Evolutionary conservation across 2,888 invertebrate species (phyloP).

Genomic region (Drosophila subsilvestris): DNA sequence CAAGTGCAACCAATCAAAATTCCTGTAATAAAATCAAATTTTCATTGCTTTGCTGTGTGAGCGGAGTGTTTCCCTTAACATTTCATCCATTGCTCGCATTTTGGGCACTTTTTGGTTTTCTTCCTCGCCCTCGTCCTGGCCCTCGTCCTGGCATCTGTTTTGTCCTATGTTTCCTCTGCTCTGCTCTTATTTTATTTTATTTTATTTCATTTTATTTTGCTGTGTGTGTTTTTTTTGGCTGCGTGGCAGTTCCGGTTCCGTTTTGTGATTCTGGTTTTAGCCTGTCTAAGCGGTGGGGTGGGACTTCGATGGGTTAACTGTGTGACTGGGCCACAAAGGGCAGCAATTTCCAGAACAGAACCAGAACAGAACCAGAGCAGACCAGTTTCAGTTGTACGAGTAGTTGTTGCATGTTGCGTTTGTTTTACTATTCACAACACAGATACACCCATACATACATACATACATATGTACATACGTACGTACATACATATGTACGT

Average conservation of each 20-base stretch:
- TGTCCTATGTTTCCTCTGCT: not conserved
- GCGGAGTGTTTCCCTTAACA: constrained; percentile 53
- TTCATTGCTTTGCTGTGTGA: constrained; percentile 70
- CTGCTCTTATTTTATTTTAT: not conserved
- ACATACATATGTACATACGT: not conserved
- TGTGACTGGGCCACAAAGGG: constrained; percentile 64
- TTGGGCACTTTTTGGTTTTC: constrained; percentile 41
- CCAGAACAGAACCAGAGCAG: no score
- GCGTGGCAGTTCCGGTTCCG: constrained; percentile 28
- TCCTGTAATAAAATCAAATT: constrained; percentile 77
- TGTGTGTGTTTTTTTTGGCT: not conserved
- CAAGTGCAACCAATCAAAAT: constrained; percentile 75
- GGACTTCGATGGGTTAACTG: constrained; percentile 50
- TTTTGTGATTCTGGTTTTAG: constrained; percentile 38
- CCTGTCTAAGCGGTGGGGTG: constrained; percentile 25
- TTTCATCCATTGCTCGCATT: constrained; percentile 49
- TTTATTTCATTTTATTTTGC: not conserved
- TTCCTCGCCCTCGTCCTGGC: not conserved
- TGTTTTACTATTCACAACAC: constrained; percentile 52
- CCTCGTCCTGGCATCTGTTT: constrained; percentile 14
- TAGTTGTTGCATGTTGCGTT: constrained; percentile 66
- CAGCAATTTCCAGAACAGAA: constrained; percentile 46
- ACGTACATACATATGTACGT: not conserved
- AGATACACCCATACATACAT: constrained; percentile 11
- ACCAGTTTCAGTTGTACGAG: constrained; percentile 45